Base-by-base conservation (phyloP, 1,140 invertebrate genomes). In the Megalopta genalis region DNA sequence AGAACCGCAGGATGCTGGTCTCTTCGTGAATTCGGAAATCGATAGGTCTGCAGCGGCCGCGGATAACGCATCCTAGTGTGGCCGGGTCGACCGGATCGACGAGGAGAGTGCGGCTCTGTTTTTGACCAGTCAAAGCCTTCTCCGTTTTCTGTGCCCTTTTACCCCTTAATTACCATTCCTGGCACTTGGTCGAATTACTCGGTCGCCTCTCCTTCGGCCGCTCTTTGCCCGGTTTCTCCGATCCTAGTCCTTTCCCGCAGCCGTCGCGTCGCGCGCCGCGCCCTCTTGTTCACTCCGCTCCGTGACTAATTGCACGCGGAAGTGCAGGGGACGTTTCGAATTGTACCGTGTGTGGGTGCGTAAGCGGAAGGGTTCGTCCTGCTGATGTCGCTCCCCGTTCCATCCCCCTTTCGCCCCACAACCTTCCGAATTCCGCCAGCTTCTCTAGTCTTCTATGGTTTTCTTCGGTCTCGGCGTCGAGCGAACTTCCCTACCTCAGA, bases 301-400 rank as follows among this genome's bases (percentile, higher is more conserved):
- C 68, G 49, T 83, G 77, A 86, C 85, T 86, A 86, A 86, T 86
- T 85, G 80, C 64, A 32, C 52, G 54, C 83, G 83, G 72, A 85
- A 85, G 84, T 77, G 80, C 70, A 52, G 52, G 75, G 68, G 80
- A 80, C 80, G 81, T 73, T 80, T 54, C 73, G 63, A 74, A 82
- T 85, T 85, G 80, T 82, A 79, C 54, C 42, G 64, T 60, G 65
- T 69, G 68, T 62, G 80, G 82, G 67, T 84, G 83, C 69, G 69
- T 77, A 54, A 71, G 32, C 46, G 27, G 72, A 27, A 72, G 69
- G 76, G 67, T 79, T 75, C 54, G 32, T 25, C 25, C 62, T 39
- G 25, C 16, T 6, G 42, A 4, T 46, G 42, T 46, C 12, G 14
- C 10, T 63, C 57, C 32, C 18, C 32, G 39, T 23, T 65, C 25